phyloP scores from a whole-genome alignment of 2,888 invertebrate genomes.

The Morpho helenor region DNA sequence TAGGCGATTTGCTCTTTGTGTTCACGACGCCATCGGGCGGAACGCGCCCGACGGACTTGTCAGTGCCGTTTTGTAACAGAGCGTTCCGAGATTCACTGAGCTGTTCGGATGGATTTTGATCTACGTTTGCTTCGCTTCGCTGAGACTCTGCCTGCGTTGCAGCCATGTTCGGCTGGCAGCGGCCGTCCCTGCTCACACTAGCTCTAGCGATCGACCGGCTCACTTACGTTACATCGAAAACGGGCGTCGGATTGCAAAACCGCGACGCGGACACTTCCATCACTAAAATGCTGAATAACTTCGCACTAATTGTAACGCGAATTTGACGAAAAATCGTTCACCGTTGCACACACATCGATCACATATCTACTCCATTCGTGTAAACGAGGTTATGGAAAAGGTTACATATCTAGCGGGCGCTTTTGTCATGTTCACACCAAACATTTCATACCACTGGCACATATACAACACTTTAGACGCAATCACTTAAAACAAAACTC shows the following conservation, averaged over 20 bases:
- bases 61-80: conserved; percentile 87
- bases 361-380: conserved; percentile 87
- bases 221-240: conserved; percentile 79
- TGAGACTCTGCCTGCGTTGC: conserved; percentile 91
- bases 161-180: conserved; percentile 86
- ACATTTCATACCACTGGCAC: conserved; percentile 75
- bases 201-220: conserved; percentile 79
- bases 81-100: conserved; percentile 84
- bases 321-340: conserved; percentile 81
- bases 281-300: conserved; percentile 67
- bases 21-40: conserved; percentile 82
- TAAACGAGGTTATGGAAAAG: conserved; percentile 88
- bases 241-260: conserved; percentile 76
- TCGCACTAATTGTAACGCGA: conserved; percentile 68
- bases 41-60: conserved; percentile 84
- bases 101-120: conserved; percentile 83
- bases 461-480: conserved; percentile 56
- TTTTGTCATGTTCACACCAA: conserved; percentile 76
- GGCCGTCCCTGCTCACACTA: conserved; percentile 80
- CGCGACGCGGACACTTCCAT: conserved; percentile 78
- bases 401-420: conserved; percentile 81
- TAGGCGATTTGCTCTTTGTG: conserved; percentile 83
- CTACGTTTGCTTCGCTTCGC: conserved; percentile 86
- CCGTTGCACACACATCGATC: conserved; percentile 86
- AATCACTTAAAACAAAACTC: conserved; percentile 60